Evolutionary conservation across 2,113 vertebrate species (phyloP), one percentile per base, ranked within the genome.

Genomic region (Myanophis thanlyinensis): DNA sequence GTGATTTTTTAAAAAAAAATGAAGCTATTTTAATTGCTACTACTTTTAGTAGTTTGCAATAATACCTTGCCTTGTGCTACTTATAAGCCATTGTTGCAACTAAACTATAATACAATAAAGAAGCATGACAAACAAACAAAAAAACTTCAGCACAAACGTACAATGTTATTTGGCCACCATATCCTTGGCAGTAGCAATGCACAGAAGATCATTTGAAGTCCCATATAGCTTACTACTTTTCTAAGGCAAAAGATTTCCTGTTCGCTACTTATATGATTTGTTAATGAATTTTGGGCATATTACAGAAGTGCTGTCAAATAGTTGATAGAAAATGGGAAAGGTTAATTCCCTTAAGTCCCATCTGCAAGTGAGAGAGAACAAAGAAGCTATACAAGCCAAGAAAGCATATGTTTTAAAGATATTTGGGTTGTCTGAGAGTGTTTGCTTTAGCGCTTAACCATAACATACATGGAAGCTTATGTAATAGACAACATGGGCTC

Each of bases 351-450:
- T 85, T 73, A 56, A 56, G 27, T 40, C 18, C 84, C 20, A 93
- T 91, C 94, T 85, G 15, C 62, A 93, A 88, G 89, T 93, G 91
- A 95, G 90, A 95, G 91, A 96, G 94, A 86, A 93, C 35, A 85
- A 91, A 89, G 90, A 86, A 18, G 30, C 88, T 95, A 94, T 91
- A 90, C 85, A 93, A 93, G 48, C 87, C 53, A 91, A 67, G 53
- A 67, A 89, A 52, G 49, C 53, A 91, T 91, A 91, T 53, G 95
- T 91, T 94, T 91, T 94, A 91, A 91, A 94, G 93, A 91, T 90
- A 90, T 89, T 94, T 92, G 89, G 92, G 88, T 96, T 94, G 94
- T 27, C 95, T 94, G 94, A 51, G 93, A 91, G 95, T 93, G 92
- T 90, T n/a, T 2, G 53, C 92, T 85, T 93, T 90, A 89, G 52